Percentiles rank a stretch among this genome's conserved stretches.
Evolutionary conservation across 2,888 invertebrate genomes (phyloP).

Genomic region (Orthosia gracilis): DNA sequence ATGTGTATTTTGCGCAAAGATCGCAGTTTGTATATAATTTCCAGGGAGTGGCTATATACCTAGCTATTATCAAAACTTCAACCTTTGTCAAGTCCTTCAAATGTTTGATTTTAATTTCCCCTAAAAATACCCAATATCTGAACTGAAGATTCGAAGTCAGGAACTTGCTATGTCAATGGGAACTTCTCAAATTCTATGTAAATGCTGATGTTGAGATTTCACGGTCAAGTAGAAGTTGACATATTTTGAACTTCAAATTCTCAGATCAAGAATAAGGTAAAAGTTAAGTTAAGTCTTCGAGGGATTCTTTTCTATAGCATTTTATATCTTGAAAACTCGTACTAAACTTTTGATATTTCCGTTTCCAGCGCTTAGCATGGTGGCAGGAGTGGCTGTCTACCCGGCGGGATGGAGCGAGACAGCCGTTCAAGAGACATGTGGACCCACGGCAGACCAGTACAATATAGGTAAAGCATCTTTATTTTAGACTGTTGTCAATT

Average conservation of each 20-base stretch:
- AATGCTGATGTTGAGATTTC: no score
- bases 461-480: constrained; percentile 85
- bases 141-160: no score
- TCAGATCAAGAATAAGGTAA: no score
- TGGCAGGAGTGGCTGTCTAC: constrained; percentile 96
- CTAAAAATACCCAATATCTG: no score
- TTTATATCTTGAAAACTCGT: background rate
- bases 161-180: no score
- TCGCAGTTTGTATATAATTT: background rate
- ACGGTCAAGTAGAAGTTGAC: no score
- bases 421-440: constrained; percentile 96
- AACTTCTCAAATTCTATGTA: no score
- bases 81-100: no score
- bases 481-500: background rate
- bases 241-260: background rate
- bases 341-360: constrained; percentile 28
- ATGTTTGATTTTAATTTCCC: no score
- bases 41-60: background rate
- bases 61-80: no score
- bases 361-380: constrained; percentile 95
- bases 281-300: no score
- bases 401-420: constrained; percentile 98
- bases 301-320: background rate
- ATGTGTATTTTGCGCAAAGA: constrained; percentile 11
- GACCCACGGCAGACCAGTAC: constrained; percentile 95